Conservation (phyloP, 2,888 invertebrate genomes). For the Ophioninae sp. region DNA sequence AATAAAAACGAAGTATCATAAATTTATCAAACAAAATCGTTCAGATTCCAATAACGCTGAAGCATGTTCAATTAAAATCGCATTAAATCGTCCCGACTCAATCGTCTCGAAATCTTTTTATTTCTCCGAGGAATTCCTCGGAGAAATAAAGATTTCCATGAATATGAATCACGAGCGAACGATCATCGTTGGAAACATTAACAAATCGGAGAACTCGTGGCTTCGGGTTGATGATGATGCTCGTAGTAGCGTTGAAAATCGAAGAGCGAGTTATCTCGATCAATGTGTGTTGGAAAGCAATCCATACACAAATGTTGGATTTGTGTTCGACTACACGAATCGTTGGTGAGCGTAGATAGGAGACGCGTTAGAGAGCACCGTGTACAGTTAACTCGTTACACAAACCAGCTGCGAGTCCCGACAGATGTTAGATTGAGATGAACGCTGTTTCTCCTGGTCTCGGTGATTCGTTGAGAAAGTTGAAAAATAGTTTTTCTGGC, state of each 20-base stretch:
- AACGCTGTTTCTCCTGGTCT: constrained; percentile 36
- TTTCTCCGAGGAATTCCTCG: background rate
- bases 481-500: constrained; percentile 23
- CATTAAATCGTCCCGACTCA: background rate
- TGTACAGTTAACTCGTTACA: constrained; percentile 58
- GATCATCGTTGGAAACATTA: background rate
- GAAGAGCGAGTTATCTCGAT: constrained; percentile 26
- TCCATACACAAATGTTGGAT: constrained; percentile 11
- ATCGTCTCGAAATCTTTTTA: background rate
- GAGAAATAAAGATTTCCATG: background rate
- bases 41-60: background rate
- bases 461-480: constrained; percentile 21
- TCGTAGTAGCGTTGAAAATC: background rate
- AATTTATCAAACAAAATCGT: background rate
- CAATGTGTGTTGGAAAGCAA: constrained; percentile 2
- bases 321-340: constrained; percentile 25
- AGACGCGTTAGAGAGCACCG: constrained; percentile 35
- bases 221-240: background rate
- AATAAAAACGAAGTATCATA: background rate
- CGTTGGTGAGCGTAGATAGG: background rate
- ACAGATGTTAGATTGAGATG: constrained; percentile 56
- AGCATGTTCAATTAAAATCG: background rate
- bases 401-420: constrained; percentile 39
- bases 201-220: background rate
- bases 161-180: background rate